Base-by-base conservation (phyloP, 2,888 invertebrate genomes). In the Baccha elongata region DNA sequence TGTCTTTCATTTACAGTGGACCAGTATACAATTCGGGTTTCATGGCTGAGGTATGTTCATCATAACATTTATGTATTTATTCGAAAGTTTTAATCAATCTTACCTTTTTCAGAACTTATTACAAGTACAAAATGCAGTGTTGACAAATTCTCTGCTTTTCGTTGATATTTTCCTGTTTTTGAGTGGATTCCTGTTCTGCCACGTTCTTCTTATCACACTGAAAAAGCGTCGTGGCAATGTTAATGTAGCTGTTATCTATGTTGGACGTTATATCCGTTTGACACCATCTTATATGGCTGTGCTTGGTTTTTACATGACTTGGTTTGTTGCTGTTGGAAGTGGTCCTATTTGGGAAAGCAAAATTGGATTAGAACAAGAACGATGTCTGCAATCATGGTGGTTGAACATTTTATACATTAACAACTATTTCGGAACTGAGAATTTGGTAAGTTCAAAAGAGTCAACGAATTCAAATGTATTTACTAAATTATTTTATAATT, bases 221-320 rank as follows among this genome's bases (percentile, higher is more conserved):
- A 94, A 95, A 85, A 94, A 94, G 87, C 91, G 94, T 80, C 91
- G 92, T 84, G 94, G 94, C 26, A 92, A 88, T 48, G 86, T 95
- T 4, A 95, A 95, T 88, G 90, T 94, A 74, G 85, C 93, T 26
- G 89, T 93, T 2, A 91, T 95, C 21, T 92, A 94, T 86, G 87
- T 94, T 60, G 93, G 93, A 74, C 92, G 95, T 84, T 95, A 94
- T 87, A 92, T 95, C 79, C 93, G 95, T 86, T 92, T 96, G 81
- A 95, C 95, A 10, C 96, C 96, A 53, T 94, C 95, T 0, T 96
- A 96, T 86, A 87, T 93, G 71, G 92, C 95, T 0, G 92, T 96
- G 13, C 92, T 96, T 87, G 92, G 94, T 17, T 93, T 96, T 86
- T 95, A 95, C 88, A 93, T 94, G 89, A 95, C 95, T 0, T 93